Evolutionary conservation across 2,888 invertebrate genomes (phyloP).

Genomic region (Cheilosia vulpina): DNA sequence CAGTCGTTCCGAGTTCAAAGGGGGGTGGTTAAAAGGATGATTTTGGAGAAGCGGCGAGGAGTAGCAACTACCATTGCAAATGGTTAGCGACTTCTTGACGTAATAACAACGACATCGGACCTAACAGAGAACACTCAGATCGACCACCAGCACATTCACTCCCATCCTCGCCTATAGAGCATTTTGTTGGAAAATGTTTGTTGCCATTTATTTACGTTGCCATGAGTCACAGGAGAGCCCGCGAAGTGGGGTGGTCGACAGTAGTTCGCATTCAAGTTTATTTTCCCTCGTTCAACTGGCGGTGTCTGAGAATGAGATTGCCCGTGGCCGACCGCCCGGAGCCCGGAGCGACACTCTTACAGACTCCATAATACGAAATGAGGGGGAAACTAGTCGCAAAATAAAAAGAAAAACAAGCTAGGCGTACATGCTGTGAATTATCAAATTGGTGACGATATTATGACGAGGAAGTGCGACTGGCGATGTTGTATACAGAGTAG

Average conservation of each 20-base stretch:
- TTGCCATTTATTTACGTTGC: conserved; percentile 71
- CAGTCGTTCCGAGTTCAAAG: not conserved
- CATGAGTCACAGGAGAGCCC: conserved; percentile 63
- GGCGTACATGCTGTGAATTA: conserved; percentile 40
- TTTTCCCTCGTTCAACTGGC: conserved; percentile 22
- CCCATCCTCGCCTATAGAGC: not conserved
- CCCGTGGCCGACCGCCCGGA: conserved; percentile 48
- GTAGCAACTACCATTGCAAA: conserved; percentile 21
- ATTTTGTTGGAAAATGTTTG: conserved; percentile 46
- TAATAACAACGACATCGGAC: conserved; percentile 13
- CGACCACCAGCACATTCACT: conserved; percentile 13
- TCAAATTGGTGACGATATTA: conserved; percentile 22
- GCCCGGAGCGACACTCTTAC: conserved; percentile 49
- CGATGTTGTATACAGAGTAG: not conserved
- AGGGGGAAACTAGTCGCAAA: not conserved
- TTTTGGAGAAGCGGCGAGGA: not conserved
- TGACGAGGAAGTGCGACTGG: conserved; percentile 15
- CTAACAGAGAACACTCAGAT: not conserved
- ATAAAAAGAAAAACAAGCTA: not conserved
- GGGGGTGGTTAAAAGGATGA: conserved; percentile 1
- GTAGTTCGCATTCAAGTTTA: not conserved
- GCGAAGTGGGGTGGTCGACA: conserved; percentile 37
- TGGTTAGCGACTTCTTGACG: conserved; percentile 39
- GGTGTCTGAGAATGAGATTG: conserved; percentile 57
- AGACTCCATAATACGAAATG: conserved; percentile 39